A percentile compares a stretch with the other conserved stretches of the same genome.
Conservation (phyloP, 2,888 invertebrate species). For the Eustalomyia histrio region DNA sequence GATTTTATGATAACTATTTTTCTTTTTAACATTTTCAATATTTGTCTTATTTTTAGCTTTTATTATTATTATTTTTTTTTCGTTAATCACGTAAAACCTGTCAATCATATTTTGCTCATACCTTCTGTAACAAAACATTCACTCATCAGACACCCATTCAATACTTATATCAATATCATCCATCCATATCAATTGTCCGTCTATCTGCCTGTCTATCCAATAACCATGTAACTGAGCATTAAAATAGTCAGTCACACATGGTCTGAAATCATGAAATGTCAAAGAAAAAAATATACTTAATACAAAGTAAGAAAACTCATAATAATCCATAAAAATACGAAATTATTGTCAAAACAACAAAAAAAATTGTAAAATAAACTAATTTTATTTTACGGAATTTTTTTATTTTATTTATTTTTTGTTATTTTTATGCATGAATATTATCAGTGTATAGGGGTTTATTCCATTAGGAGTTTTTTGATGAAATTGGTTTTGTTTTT, state of each 20-base stretch:
- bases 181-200: conserved; percentile 3
- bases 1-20: not conserved
- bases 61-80: conserved; percentile 3
- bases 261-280: too few relatives aligned
- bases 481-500: too few relatives aligned
- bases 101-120: conserved; percentile 38
- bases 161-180: not conserved
- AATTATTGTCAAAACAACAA: too few relatives aligned
- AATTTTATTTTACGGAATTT: too few relatives aligned
- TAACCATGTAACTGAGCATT: not conserved
- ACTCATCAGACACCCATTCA: not conserved
- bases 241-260: not conserved
- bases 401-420: too few relatives aligned
- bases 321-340: too few relatives aligned
- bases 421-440: too few relatives aligned
- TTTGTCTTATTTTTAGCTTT: conserved; percentile 21
- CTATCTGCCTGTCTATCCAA: not conserved
- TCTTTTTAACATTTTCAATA: not conserved
- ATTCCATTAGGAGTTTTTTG: too few relatives aligned
- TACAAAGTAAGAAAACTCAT: too few relatives aligned
- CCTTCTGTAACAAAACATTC: conserved; percentile 5
- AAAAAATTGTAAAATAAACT: too few relatives aligned
- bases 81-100: conserved; percentile 37
- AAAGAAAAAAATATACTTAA: too few relatives aligned
- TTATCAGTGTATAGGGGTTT: too few relatives aligned